Percentiles rank a stretch among this genome's conserved stretches.
These are phyloP conservation scores for Drosophila antonietae DNA, from an alignment of 2,888 invertebrate species.

Conservation along the genomic window DNA sequence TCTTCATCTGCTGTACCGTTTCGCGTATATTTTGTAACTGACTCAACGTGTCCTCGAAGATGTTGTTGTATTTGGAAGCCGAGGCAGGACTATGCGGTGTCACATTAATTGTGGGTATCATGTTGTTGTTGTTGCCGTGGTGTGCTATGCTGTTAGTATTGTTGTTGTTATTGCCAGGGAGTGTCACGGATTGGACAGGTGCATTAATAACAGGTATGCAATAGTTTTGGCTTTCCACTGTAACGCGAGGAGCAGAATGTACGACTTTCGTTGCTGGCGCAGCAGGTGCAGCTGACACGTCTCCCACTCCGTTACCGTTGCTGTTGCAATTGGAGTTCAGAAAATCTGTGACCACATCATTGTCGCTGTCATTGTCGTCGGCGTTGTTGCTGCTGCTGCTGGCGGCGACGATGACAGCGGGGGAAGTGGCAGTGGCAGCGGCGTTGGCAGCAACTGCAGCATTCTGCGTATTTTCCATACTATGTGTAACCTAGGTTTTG, in stretches of 20 bases:
- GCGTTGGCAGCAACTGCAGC: slow-evolving; percentile 30
- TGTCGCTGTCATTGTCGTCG: slow-evolving; percentile 84
- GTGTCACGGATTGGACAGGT: slow-evolving; percentile 49
- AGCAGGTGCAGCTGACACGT: slow-evolving; percentile 27
- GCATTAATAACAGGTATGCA: slow-evolving; percentile 83
- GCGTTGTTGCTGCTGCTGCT: slow-evolving; percentile 15
- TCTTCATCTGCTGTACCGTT: slow-evolving; percentile 85
- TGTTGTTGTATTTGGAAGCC: slow-evolving; percentile 89
- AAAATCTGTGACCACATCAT: slow-evolving; percentile 84
- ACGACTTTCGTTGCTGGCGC: slow-evolving; percentile 41
- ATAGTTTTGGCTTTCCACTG: slow-evolving; percentile 78
- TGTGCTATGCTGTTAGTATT: slow-evolving; percentile 48
- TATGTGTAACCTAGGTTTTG: slow-evolving; percentile 28
- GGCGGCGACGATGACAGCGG: slow-evolving; percentile 8
- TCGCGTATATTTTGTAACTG: slow-evolving; percentile 85
- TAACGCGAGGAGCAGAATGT: slow-evolving; percentile 43
- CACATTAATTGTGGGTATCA: slow-evolving; percentile 94
- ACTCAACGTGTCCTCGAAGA: slow-evolving; percentile 85
- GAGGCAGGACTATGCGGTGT: slow-evolving; percentile 94
- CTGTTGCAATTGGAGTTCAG: slow-evolving; percentile 82
- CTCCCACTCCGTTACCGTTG: slow-evolving; percentile 28
- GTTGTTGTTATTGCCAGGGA: slow-evolving; percentile 30
- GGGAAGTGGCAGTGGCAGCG: slow-evolving; percentile 24
- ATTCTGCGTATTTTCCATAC: slow-evolving; percentile 76
- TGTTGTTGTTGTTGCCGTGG: slow-evolving; percentile 73